Percentiles rank a stretch among this genome's conserved stretches.
These are phyloP conservation scores for Characodon lateralis DNA, from an alignment of 2,797 vertebrate genomes.

Conservation along the genomic window DNA sequence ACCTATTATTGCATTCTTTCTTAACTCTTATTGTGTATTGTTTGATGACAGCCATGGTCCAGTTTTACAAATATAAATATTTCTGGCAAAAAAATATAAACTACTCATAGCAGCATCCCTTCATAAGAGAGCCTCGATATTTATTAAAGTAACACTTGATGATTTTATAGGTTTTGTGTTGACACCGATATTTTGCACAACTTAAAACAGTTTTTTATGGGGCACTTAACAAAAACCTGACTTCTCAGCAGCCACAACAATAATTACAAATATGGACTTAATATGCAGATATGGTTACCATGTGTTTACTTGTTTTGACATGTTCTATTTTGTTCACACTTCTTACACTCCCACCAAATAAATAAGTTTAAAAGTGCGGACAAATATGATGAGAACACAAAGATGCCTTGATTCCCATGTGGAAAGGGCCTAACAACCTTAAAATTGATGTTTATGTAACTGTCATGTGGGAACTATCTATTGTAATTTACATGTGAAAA, in stretches of 20 bases:
- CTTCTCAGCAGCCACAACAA: too few species aligned
- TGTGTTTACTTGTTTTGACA: too few species aligned
- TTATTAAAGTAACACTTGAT: not conserved
- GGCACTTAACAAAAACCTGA: too few species aligned
- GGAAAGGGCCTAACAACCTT: not conserved
- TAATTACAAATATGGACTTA: too few species aligned
- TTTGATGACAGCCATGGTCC: not conserved
- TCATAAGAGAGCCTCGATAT: not conserved
- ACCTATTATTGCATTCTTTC: not conserved
- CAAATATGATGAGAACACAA: not conserved
- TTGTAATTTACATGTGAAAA: not conserved
- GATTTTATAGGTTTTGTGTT: not conserved
- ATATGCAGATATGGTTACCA: too few species aligned
- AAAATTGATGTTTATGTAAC: not conserved
- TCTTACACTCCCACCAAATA: too few species aligned
- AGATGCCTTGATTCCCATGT: not conserved
- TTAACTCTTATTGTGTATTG: not conserved
- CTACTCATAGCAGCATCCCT: not conserved
- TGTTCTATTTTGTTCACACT: too few species aligned
- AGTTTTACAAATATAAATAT: not conserved
- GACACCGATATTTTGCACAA: not conserved
- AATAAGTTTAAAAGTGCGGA: not conserved
- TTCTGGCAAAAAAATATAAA: not conserved
- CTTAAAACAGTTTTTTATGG: not conserved
- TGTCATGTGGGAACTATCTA: too few species aligned